Base-by-base conservation (phyloP, 2,113 vertebrate species). In the Conger conger region DNA sequence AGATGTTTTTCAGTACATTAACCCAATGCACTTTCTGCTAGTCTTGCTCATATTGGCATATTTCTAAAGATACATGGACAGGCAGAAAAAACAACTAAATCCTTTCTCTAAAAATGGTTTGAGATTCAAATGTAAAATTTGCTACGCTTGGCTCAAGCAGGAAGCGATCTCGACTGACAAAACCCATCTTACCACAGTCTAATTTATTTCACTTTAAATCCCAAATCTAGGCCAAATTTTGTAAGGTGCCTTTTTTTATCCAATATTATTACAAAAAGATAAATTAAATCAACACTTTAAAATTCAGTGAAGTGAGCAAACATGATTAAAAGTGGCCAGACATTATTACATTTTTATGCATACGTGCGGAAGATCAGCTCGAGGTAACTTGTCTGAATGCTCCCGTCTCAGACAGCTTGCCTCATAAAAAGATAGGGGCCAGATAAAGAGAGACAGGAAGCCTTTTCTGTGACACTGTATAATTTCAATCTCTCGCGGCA, bases 401-500 rank as follows among this genome's bases (percentile, higher is more conserved):
- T 33, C 11, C n/a, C 13, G 68, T 33, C 1, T 73, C n/a, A 73
- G 18, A 63, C 68, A 30, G 27, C 33, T 13, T 33, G 20, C n/a
- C n/a, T 2, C 4, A 20, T 27, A 54, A 13, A 77, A 78, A 17
- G 82, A 30, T 7, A 73, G 9, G 36, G 33, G 53, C 53, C 36
- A 73, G 50, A 78, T 1, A n/a, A 23, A 79, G 36, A 79, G 37
- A n/a, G 60, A 40, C 27, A 18, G 6, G 20, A 82, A 79, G 57
- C 6, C 27, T 50, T 35, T 85, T 38, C 88, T 77, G 85, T 86
- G 84, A 88, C 79, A 82, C 82, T 91, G 82, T 92, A 87, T 89
- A 88, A 88, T 92, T 91, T 93, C 90, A 87, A 90, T 87, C 83
- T 87, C 88, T 86, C 85, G 88, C 54, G 83, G 88, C 86, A 89